A percentile compares a stretch with the other conserved stretches of the same genome.
Conservation (phyloP, 2,888 invertebrate species). For the Microctonus aethiopoides region DNA sequence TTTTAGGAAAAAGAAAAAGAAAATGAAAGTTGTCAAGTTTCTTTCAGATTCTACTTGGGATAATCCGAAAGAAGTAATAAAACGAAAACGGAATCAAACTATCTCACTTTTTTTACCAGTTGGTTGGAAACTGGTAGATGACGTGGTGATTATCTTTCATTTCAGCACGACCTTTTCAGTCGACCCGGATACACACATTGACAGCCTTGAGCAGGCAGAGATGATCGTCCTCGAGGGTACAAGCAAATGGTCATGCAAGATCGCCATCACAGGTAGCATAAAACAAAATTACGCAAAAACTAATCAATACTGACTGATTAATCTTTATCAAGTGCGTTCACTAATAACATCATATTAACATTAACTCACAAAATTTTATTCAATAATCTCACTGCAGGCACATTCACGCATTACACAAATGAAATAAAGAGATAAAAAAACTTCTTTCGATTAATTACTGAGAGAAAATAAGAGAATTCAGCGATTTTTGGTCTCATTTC, state of each 20-base stretch:
- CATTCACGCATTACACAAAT: conserved; percentile 17
- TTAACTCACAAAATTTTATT: conserved; percentile 21
- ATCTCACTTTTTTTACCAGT: not conserved
- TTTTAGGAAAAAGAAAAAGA: not conserved
- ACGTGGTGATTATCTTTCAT: conserved; percentile 62
- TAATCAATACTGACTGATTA: not conserved
- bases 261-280: conserved; percentile 95
- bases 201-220: conserved; percentile 97
- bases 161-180: conserved; percentile 96
- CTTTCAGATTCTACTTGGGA: not conserved
- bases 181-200: conserved; percentile 97
- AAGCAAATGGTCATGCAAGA: conserved; percentile 99
- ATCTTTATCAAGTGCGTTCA: not conserved
- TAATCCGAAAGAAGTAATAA: not conserved
- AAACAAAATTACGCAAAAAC: conserved; percentile 10
- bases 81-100: not conserved
- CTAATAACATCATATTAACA: not conserved
- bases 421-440: conserved; percentile 1
- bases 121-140: conserved; percentile 50
- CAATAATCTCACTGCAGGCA: not conserved
- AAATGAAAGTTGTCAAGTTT: not conserved
- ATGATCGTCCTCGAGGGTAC: conserved; percentile 98
- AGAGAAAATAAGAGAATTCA: not conserved
- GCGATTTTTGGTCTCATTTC: conserved; percentile 23
- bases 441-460: conserved; percentile 15